Evolutionary conservation across 2,888 invertebrate genomes (phyloP).

Genomic region (Lasioglossum morio): DNA sequence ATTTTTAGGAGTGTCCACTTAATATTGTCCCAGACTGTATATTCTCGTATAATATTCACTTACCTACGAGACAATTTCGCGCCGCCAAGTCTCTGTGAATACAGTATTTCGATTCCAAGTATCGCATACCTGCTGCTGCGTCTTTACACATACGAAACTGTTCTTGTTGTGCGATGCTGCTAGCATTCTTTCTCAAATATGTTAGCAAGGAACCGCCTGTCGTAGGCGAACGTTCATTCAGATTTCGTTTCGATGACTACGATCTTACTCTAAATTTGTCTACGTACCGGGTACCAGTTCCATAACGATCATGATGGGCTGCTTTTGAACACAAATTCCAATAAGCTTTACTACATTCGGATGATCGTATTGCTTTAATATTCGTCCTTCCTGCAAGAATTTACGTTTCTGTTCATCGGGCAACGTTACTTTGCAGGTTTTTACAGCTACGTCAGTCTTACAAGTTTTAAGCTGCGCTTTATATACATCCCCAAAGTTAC

Average conservation of each 20-base stretch:
- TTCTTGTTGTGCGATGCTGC: conserved; percentile 88
- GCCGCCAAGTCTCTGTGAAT: conserved; percentile 98
- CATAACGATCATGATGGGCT: conserved; percentile 99
- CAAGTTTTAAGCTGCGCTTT: conserved; percentile 94
- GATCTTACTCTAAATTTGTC: not conserved
- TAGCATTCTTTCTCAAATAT: conserved; percentile 93
- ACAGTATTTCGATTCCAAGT: conserved; percentile 97
- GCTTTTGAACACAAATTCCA: conserved; percentile 98
- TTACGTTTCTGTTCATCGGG: conserved; percentile 97
- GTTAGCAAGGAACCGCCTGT: conserved; percentile 95
- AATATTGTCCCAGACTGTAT: too few species aligned
- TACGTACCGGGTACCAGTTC: conserved; percentile 94
- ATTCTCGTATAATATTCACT: conserved; percentile 69
- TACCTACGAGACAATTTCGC: conserved; percentile 94
- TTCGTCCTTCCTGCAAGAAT: conserved; percentile 97
- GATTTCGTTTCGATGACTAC: not conserved
- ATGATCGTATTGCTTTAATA: conserved; percentile 98
- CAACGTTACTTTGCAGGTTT: conserved; percentile 96
- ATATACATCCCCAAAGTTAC: conserved; percentile 99
- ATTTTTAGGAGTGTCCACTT: too few species aligned
- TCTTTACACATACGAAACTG: conserved; percentile 96
- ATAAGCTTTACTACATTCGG: conserved; percentile 98
- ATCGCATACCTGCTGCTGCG: conserved; percentile 97
- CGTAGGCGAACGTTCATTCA: not conserved
- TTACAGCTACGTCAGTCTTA: conserved; percentile 96